A percentile compares a stretch with the other conserved stretches of the same genome.
phyloP scores from a whole-genome alignment of 2,113 vertebrate genomes.

The Dendropsophus ebraccatus region DNA sequence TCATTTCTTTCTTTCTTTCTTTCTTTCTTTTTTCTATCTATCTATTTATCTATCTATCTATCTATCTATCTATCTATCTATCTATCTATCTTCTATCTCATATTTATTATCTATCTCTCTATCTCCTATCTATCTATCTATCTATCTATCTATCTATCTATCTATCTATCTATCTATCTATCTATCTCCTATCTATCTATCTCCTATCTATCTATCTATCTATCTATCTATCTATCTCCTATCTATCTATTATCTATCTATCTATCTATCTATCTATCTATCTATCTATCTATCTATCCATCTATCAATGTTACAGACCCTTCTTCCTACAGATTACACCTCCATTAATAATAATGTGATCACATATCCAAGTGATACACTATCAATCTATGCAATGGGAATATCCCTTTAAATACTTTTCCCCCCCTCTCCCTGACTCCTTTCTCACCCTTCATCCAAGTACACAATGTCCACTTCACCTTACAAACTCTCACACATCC shows the following conservation, averaged over 20 bases:
- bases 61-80: constrained; percentile 15
- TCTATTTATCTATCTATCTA: neutral
- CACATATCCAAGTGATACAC: too few species aligned
- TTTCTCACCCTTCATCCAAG: constrained; percentile 39
- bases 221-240: too few species aligned
- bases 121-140: neutral
- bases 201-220: too few species aligned
- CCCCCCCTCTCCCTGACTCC: neutral
- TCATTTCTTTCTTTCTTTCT: neutral
- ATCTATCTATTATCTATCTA: too few species aligned
- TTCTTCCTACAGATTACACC: neutral
- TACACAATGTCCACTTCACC: constrained; percentile 36
- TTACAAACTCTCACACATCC: constrained; percentile 13
- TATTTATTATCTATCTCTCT: neutral
- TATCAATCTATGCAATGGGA: too few species aligned
- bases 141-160: too few species aligned
- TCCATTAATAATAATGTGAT: too few species aligned
- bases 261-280: neutral
- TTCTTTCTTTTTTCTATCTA: neutral
- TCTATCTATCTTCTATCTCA: neutral
- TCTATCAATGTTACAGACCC: too few species aligned
- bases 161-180: too few species aligned
- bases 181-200: too few species aligned
- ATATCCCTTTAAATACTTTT: too few species aligned
- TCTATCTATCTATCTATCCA: too few species aligned